phyloP scores from a whole-genome alignment of 2,797 vertebrate genomes.

The Microhierax caerulescens region DNA sequence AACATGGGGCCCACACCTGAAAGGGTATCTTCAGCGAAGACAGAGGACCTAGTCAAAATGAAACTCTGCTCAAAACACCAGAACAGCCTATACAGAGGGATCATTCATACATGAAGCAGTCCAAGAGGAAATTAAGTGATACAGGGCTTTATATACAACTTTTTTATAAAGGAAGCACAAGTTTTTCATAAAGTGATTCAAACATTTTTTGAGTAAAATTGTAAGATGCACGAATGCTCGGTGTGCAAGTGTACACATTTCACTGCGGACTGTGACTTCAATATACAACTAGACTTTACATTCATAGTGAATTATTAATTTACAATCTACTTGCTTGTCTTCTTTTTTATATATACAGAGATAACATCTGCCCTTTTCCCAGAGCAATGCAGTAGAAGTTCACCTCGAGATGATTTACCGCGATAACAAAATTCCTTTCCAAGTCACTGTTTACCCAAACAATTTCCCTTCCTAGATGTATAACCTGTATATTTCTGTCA shows the following conservation, averaged over 20 bases:
- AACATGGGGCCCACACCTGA: not conserved
- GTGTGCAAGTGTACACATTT: not conserved
- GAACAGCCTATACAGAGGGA: not conserved
- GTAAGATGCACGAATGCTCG: not conserved
- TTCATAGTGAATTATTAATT: not conserved
- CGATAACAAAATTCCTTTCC: not conserved
- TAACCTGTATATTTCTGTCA: not conserved
- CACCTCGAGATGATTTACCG: not conserved
- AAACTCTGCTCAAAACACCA: not conserved
- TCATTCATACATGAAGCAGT: not conserved
- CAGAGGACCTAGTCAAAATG: not conserved
- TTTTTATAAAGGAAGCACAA: not conserved
- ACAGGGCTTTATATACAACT: not conserved
- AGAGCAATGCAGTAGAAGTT: not conserved
- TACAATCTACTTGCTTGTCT: not conserved
- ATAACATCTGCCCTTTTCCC: not conserved
- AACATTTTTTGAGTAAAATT: not conserved
- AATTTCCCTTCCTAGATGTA: not conserved
- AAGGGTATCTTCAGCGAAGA: not conserved
- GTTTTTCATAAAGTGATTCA: not conserved
- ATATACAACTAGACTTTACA: not conserved
- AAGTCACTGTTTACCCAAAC: not conserved
- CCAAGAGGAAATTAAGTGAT: not conserved
- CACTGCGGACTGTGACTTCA: not conserved
- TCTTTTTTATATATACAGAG: not conserved